Conservation (phyloP, 2,797 vertebrate genomes). For the Anabacerthia variegaticeps region DNA sequence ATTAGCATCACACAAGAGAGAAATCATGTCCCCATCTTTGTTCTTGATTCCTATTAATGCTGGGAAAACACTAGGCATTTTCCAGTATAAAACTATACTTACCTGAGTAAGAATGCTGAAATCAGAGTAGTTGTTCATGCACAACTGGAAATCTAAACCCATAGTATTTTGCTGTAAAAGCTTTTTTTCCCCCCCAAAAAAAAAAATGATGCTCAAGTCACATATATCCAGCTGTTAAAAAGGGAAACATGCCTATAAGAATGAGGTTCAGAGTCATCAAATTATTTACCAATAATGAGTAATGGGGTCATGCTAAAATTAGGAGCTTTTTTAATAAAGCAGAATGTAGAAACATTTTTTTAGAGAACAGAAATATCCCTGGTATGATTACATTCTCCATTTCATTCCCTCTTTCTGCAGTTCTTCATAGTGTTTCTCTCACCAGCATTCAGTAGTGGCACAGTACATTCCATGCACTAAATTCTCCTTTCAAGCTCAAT, state of each 20-base stretch:
- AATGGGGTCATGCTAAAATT: not conserved
- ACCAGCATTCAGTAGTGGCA: not conserved
- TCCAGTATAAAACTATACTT: not conserved
- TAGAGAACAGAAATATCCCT: not conserved
- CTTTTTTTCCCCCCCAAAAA: not conserved
- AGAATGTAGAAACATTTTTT: not conserved
- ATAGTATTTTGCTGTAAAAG: not conserved
- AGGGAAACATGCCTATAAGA: not conserved
- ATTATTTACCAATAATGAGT: not conserved
- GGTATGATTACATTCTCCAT: not conserved
- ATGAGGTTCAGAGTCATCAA: not conserved
- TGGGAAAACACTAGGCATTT: not conserved
- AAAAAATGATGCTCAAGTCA: not conserved
- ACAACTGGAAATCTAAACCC: not conserved
- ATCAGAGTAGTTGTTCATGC: not conserved
- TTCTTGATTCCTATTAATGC: not conserved
- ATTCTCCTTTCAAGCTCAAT: constrained; percentile 74
- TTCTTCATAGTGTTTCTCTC: not conserved
- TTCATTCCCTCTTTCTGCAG: not conserved
- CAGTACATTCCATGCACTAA: constrained; percentile 51
- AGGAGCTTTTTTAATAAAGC: not conserved
- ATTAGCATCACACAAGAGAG: not conserved
- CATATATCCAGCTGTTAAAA: not conserved
- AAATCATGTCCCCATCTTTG: not conserved
- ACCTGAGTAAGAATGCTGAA: not conserved